Evolutionary conservation across 2,113 vertebrate genomes (phyloP).

Genomic region (Caranx ignobilis): DNA sequence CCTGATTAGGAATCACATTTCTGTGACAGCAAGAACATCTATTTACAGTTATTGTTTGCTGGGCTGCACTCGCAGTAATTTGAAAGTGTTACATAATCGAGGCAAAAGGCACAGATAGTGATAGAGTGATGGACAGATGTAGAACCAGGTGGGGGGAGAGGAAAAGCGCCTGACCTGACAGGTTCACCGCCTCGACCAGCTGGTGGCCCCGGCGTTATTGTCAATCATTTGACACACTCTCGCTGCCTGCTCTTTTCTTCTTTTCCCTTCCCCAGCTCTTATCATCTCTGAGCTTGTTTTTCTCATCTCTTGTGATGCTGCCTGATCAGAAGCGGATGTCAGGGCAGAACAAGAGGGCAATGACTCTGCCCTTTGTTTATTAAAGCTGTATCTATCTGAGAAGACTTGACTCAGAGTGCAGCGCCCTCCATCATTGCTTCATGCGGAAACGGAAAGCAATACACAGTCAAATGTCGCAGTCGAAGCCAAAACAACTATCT

Average conservation of each 20-base stretch:
- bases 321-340: background rate
- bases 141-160: conserved; percentile 34
- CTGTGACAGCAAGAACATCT: conserved; percentile 39
- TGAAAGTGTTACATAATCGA: conserved; percentile 32
- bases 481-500: conserved; percentile 24
- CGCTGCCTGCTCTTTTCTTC: background rate
- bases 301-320: background rate
- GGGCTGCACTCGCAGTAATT: conserved; percentile 32
- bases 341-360: conserved; percentile 1
- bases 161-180: conserved; percentile 29
- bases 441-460: background rate
- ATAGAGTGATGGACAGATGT: conserved; percentile 41
- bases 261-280: background rate
- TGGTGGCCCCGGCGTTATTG: conserved; percentile 13
- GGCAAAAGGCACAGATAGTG: conserved; percentile 2
- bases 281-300: background rate
- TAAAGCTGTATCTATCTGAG: background rate
- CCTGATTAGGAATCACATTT: conserved; percentile 51
- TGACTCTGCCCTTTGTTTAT: conserved; percentile 6
- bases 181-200: conserved; percentile 20
- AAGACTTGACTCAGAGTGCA: background rate
- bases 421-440: background rate
- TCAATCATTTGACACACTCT: background rate
- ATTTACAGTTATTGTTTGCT: conserved; percentile 40
- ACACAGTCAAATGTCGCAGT: conserved; percentile 20